A percentile compares a stretch with the other conserved stretches of the same genome.
These are phyloP conservation scores for Oophaga sylvatica DNA, from an alignment of 2,797 vertebrate species.

Conservation along the genomic window DNA sequence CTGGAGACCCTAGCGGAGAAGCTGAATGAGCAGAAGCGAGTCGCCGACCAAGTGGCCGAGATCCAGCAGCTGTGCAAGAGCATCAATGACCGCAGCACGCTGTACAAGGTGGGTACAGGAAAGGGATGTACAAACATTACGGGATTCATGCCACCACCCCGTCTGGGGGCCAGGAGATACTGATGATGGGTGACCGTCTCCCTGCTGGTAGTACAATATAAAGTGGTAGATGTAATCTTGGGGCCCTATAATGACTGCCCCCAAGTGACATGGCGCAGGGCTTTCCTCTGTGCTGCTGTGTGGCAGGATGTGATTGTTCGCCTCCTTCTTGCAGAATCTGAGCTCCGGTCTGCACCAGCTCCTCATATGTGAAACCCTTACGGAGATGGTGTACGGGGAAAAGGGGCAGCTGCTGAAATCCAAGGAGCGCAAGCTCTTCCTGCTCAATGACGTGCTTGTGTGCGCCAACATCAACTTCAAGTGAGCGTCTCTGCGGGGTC, in stretches of 20 bases:
- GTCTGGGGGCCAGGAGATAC: too few species aligned
- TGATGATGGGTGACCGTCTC: too few species aligned
- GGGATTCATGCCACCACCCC: too few species aligned
- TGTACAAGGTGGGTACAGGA: constrained; percentile 83
- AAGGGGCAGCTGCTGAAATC: constrained; percentile 94
- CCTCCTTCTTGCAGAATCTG: constrained; percentile 76
- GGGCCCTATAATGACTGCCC: too few species aligned
- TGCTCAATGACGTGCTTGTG: constrained; percentile 89
- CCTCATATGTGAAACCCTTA: constrained; percentile 91
- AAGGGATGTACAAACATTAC: too few species aligned
- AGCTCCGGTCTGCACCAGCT: constrained; percentile 88
- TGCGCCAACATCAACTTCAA: constrained; percentile 97
- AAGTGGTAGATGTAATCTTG: too few species aligned
- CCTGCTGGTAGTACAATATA: too few species aligned
- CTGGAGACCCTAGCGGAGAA: constrained; percentile 94
- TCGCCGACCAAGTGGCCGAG: constrained; percentile 91
- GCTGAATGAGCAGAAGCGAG: constrained; percentile 93
- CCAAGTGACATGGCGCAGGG: too few species aligned
- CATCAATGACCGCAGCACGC: constrained; percentile 86
- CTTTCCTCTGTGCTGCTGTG: neutral
- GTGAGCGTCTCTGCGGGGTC: constrained; percentile 71
- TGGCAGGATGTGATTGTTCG: constrained; percentile 7
- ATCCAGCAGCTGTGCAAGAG: constrained; percentile 92
- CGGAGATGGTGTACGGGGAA: constrained; percentile 91
- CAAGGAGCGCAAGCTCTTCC: constrained; percentile 94